Base-by-base conservation (phyloP, 1,140 invertebrate species). In the Trachelipus rathkii region DNA sequence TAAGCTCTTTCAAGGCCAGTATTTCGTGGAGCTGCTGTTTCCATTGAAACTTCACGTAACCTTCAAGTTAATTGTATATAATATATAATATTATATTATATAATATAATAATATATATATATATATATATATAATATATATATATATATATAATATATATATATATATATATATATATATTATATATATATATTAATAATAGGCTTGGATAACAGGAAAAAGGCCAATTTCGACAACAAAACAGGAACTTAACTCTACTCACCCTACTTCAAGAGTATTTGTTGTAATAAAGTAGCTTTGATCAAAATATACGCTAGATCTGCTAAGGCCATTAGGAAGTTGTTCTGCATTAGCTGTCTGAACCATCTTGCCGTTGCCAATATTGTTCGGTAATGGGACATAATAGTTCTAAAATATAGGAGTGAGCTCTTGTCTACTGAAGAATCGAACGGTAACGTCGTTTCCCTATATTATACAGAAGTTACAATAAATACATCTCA, bases 271-370 rank as follows among this genome's bases (percentile, higher is more conserved):
- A 75, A 89, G 86, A 8, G 92, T 92, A 77, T 90, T 90, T 0
- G 89, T 91, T 0, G 93, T 93, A 84, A 96, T n/a, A n/a, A 97
- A 0, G 95, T 95, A 2, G 95, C 96, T 84, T 97, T 95, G 73
- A 99, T 94, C 73, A 93, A 88, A 80, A 99, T 93, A 10, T 89
- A 89, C 82, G 93, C 88, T 10, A 99, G 84, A 84, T 97, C 92
- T 77, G 95, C 94, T 50, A 99, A 86, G 0, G 94, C 93, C 91
- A 98, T 95, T 24, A 99, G 86, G 66, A 99, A 86, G 85, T 96
- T n/a, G 91, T 83, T 96, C 94, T 13, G 97, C 88, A 76, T 94
- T 91, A 7, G 91, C 89, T 69, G 87, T 86, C 70, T 91, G 90
- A 4, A n/a, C 95, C 95, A 85, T 97, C 95, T 80, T 89, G 88